A percentile compares a stretch with the other conserved stretches of the same genome.
Conservation (phyloP, 2,113 vertebrate species). For the Asarcornis scutulata region DNA sequence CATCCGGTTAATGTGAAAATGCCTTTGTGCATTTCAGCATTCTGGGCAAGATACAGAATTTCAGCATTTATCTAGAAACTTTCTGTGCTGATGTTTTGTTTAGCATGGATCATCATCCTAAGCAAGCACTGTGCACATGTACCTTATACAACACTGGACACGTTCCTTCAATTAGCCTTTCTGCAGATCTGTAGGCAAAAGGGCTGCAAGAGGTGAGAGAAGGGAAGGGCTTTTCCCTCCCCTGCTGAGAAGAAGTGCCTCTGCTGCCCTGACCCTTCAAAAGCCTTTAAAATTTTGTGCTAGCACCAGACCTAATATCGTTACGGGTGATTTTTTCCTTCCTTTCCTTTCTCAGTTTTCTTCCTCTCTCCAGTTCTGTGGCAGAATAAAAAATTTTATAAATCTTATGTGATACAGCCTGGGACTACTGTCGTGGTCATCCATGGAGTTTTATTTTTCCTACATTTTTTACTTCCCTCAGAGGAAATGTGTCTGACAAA, state of each 20-base stretch:
- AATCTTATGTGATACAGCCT: accelerated
- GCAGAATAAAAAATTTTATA: not conserved
- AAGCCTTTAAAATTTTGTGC: not conserved
- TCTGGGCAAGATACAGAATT: not conserved
- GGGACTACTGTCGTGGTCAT: not conserved
- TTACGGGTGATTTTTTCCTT: not conserved
- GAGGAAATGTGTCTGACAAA: not conserved
- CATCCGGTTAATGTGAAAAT: not conserved
- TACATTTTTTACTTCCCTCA: not conserved
- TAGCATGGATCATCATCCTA: not conserved
- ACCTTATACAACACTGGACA: not conserved
- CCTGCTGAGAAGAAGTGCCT: not conserved
- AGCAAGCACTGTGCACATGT: accelerated
- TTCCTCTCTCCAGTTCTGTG: not conserved
- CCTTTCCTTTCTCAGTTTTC: not conserved
- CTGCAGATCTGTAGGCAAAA: not conserved
- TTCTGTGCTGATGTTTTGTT: not conserved
- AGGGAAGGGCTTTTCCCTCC: not conserved
- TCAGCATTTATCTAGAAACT: not conserved
- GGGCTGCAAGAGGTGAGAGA: not conserved
- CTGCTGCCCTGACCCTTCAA: not conserved
- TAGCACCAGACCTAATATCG: not conserved
- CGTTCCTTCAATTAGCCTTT: accelerated
- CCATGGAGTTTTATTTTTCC: not conserved
- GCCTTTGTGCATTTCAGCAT: accelerated